Evolutionary conservation across 2,797 vertebrate genomes (phyloP).

Genomic region (Liasis olivaceus): DNA sequence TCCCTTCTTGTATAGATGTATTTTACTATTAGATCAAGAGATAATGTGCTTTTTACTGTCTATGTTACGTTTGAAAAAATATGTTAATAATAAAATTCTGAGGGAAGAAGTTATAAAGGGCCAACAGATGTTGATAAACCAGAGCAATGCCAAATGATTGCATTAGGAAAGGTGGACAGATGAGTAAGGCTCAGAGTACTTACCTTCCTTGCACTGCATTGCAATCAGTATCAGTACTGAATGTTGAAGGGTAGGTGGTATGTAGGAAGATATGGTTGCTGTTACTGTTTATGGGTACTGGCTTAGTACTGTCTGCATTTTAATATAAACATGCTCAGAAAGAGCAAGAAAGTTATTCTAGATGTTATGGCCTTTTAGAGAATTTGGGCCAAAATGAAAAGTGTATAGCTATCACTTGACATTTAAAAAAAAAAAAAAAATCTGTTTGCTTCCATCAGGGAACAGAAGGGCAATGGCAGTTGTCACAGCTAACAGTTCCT

Average conservation of each 20-base stretch:
- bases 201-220: not conserved
- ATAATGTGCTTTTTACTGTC: too few relatives aligned
- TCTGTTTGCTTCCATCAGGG: not conserved
- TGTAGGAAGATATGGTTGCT: not conserved
- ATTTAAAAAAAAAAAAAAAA: not conserved
- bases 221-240: not conserved
- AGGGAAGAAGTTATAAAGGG: not conserved
- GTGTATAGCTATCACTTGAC: not conserved
- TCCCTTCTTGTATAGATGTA: too few relatives aligned
- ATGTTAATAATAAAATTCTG: too few relatives aligned
- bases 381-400: not conserved
- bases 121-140: not conserved
- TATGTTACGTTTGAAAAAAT: too few relatives aligned
- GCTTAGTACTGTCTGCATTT: not conserved
- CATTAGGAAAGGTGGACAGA: not conserved
- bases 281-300: not conserved
- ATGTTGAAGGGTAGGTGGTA: not conserved
- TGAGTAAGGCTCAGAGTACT: not conserved
- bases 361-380: not conserved
- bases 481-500: too few relatives aligned
- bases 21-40: too few relatives aligned
- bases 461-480: not conserved
- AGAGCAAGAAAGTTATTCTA: not conserved
- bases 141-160: not conserved
- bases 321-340: not conserved